phyloP scores from a whole-genome alignment of 2,113 vertebrate genomes.

The Elachura formosa region DNA sequence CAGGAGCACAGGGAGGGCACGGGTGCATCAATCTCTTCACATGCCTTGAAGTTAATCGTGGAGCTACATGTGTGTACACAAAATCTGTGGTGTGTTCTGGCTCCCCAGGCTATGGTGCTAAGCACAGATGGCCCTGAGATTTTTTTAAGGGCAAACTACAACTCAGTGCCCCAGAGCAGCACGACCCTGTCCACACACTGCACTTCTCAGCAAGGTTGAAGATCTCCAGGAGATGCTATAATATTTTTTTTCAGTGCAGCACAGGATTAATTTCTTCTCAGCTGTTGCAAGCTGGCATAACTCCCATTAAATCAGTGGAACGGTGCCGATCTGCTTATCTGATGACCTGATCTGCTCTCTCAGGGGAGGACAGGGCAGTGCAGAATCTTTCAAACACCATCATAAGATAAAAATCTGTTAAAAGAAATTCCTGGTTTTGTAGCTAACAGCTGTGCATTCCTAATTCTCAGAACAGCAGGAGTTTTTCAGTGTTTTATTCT shows the following conservation, averaged over 20 bases:
- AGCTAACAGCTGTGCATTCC: not conserved
- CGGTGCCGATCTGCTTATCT: not conserved
- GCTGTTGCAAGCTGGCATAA: not conserved
- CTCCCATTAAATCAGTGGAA: slow-evolving; percentile 18
- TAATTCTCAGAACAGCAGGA: not conserved
- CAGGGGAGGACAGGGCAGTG: not conserved
- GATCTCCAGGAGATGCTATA: not conserved
- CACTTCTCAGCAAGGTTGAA: not conserved
- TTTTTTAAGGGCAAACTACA: not conserved
- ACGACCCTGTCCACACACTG: not conserved
- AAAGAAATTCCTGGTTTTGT: not conserved
- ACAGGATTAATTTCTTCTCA: not conserved
- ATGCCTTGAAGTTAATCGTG: not conserved
- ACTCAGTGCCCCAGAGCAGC: not conserved
- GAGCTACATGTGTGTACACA: not conserved
- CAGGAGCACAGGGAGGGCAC: not conserved
- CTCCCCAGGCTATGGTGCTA: not conserved
- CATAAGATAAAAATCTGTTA: not conserved
- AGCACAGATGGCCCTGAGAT: not conserved
- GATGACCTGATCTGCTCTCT: not conserved
- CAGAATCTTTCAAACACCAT: not conserved
- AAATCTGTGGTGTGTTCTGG: not conserved
- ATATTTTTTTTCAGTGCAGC: not conserved
- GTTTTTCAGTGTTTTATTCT: not conserved
- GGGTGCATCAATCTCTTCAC: not conserved